Evolutionary conservation across 2,797 vertebrate species (phyloP).

Genomic region (Geotrypetes seraphini): DNA sequence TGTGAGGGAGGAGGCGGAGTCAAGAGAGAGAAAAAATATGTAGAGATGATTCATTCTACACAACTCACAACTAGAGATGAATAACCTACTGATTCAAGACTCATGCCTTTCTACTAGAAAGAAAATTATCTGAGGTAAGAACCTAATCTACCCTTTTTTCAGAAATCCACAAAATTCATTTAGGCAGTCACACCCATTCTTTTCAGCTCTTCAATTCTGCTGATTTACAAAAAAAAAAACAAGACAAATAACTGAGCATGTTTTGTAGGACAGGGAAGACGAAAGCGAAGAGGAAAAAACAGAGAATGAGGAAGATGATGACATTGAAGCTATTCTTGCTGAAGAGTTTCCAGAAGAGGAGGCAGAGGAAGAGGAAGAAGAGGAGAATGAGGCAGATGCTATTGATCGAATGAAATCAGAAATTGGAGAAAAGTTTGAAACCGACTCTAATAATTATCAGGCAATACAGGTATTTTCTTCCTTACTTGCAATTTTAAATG

Average conservation of each 20-base stretch:
- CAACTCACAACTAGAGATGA: too few relatives aligned
- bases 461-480: constrained; percentile 54
- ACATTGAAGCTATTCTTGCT: constrained; percentile 63
- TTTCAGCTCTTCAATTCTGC: too few relatives aligned
- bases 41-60: too few relatives aligned
- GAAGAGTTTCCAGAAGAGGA: constrained; percentile 73
- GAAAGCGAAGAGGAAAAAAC: constrained; percentile 33
- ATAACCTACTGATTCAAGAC: too few relatives aligned
- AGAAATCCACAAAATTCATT: too few relatives aligned
- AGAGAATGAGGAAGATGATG: constrained; percentile 35
- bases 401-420: constrained; percentile 62
- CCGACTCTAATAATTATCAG: constrained; percentile 50
- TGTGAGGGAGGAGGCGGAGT: too few relatives aligned
- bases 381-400: constrained; percentile 64
- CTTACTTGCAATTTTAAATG: background rate
- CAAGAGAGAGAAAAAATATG: too few relatives aligned
- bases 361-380: constrained; percentile 54
- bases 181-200: too few relatives aligned
- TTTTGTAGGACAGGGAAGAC: background rate
- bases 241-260: background rate
- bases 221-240: background rate
- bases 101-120: too few relatives aligned
- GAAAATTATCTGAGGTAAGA: too few relatives aligned
- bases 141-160: too few relatives aligned
- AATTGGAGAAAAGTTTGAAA: constrained; percentile 64